Base-by-base conservation (phyloP, 2,113 vertebrate species). In the Sardina pilchardus region DNA sequence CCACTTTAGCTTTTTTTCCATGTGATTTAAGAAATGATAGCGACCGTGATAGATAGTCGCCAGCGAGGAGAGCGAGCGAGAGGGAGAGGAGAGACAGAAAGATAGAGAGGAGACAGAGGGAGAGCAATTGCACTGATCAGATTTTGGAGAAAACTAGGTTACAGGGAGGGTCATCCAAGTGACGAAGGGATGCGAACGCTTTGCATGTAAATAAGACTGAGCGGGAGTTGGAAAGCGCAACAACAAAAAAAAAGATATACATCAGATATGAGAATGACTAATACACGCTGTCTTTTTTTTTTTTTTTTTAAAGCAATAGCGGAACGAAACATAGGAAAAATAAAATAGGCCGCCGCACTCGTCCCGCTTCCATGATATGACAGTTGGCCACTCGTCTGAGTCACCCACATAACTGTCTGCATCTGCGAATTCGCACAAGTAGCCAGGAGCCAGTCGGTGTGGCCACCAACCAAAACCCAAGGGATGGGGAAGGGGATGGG, bases 161-260 rank as follows among this genome's bases (percentile, higher is more conserved):
- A 80, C 36, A 82, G 19, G 10, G n/a, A 47, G 80, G 84, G 53
- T 85, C 85, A 83, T 86, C 81, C 85, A 83, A 87, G 83, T 83
- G 24, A 83, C 82, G 83, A 75, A 53, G 21, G 36, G 34, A 78
- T 34, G 30, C 71, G 0, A 34, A 78, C 71, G 16, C 30, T 78
- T 78, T 2, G 2, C 34, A 5, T 30, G 26, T 0, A 78, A 36
- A 78, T 30, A 12, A 78, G 71, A 78, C 71, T 59, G 26, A 14
- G 71, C 71, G 17, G 14, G 89, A 14, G 6, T 2, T 83, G 47
- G 19, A 21, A 83, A 30, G n/a, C n/a, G 10, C 63, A 67, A 67
- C 26, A 50, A 45, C 50, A 45, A 19, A 36, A 21, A n/a, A 16
- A 50, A 42, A 16, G 21, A 21, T 5, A 48, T 10, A 84, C 14